Conservation (phyloP, 2,113 vertebrate species). For the Platichthys flesus region DNA sequence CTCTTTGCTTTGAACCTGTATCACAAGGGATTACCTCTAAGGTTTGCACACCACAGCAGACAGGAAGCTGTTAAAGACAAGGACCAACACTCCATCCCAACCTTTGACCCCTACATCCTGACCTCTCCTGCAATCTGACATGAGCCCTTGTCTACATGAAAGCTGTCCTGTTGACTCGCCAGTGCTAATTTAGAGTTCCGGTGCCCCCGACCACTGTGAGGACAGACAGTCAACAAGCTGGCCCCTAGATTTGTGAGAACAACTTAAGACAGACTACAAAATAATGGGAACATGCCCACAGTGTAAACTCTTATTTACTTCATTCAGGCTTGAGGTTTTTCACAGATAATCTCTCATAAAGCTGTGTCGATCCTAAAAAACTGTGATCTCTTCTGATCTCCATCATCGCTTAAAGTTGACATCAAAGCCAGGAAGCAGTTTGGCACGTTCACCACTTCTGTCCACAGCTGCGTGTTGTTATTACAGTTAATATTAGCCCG, state of each 20-base stretch:
- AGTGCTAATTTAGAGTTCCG: slow-evolving; percentile 74
- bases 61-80: slow-evolving; percentile 79
- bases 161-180: slow-evolving; percentile 69
- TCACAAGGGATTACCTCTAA: slow-evolving; percentile 62
- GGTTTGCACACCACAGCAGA: slow-evolving; percentile 65
- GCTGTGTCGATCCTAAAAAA: not conserved
- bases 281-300: not conserved
- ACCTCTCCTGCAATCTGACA: slow-evolving; percentile 73
- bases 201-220: slow-evolving; percentile 61
- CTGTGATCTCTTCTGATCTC: slow-evolving; percentile 10
- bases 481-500: slow-evolving; percentile 42
- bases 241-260: slow-evolving; percentile 41
- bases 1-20: slow-evolving; percentile 63
- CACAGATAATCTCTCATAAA: not conserved
- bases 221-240: slow-evolving; percentile 59
- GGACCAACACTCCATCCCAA: slow-evolving; percentile 65
- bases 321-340: slow-evolving; percentile 1
- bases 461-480: not conserved
- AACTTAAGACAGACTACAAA: slow-evolving; percentile 38
- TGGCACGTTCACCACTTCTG: slow-evolving; percentile 9
- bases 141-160: slow-evolving; percentile 74
- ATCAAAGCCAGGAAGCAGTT: not conserved
- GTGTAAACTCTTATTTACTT: slow-evolving; percentile 4
- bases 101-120: slow-evolving; percentile 71
- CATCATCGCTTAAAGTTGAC: not conserved